phyloP scores from a whole-genome alignment of 2,888 invertebrate genomes.

The Bellardia pandia region DNA sequence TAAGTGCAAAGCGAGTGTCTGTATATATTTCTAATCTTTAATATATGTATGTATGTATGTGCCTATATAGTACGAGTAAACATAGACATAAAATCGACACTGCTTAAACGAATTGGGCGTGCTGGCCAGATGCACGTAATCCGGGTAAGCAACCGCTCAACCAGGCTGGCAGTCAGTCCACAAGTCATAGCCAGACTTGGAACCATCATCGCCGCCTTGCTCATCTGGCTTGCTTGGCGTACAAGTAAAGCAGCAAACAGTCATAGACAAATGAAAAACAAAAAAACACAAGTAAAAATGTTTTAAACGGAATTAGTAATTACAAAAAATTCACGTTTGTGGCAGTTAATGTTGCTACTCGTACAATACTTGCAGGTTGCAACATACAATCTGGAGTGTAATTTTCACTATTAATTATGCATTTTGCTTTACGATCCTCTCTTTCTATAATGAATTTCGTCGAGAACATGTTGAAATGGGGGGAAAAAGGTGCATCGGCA shows the following conservation, averaged over 20 bases:
- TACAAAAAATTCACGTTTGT: constrained; percentile 69
- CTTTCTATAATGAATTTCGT: constrained; percentile 14
- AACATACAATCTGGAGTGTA: constrained; percentile 37
- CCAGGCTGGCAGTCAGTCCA: not conserved
- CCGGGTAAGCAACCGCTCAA: constrained; percentile 13
- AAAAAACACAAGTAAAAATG: constrained; percentile 32
- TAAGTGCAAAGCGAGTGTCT: not conserved
- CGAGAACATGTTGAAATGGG: constrained; percentile 30
- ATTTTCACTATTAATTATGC: constrained; percentile 72
- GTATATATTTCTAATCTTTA: not conserved
- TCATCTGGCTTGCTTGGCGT: constrained; percentile 18
- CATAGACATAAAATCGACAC: constrained; percentile 69
- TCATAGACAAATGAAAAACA: constrained; percentile 6
- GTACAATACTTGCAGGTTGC: not conserved
- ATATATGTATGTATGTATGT: not conserved
- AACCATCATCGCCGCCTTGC: constrained; percentile 10
- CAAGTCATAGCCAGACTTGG: not conserved
- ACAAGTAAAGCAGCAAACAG: constrained; percentile 29
- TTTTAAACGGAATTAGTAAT: constrained; percentile 65
- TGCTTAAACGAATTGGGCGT: constrained; percentile 65
- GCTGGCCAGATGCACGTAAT: constrained; percentile 41
- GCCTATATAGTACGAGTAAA: constrained; percentile 14
- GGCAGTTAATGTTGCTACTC: constrained; percentile 48
- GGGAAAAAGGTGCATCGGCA: constrained; percentile 12
- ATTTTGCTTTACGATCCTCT: constrained; percentile 68